Base-by-base conservation (phyloP, 1,140 invertebrate genomes). In the Pseudoatta argentina region DNA sequence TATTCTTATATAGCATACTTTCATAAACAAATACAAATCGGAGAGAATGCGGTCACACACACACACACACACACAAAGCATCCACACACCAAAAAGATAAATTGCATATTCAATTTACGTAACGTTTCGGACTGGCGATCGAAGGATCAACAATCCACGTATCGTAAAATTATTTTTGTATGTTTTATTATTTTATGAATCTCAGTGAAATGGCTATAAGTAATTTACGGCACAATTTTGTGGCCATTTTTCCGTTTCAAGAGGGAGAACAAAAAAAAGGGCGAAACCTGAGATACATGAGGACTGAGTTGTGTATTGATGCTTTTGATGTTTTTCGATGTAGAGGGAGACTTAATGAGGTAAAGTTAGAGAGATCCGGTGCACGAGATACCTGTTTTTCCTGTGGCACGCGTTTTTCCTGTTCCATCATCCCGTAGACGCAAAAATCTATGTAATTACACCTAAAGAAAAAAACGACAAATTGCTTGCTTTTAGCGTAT, bases 261-360 rank as follows among this genome's bases (percentile, higher is more conserved):
- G 7, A 66, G 18, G 16, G 24, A n/a, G 8, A 61, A 18, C 12
- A n/a, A 64, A 53, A 57, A 27, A 44, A 61, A 73, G 21, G n/a
- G 7, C 30, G 30, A 71, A 44, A 57, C 0, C n/a, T 24, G n/a
- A 66, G 76, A 24, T 67, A 66, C 51, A 30, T 44, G 78, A 71
- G 64, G 48, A 69, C 44, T 69, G 48, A 81, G 66, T 69, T 51
- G 64, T 21, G 51, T 39, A 55, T 44, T 57, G 34, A 71, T 55
- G 78, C 78, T 81, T 81, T 81, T 24, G 78, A 39, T 81, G 78
- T 81, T 81, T 81, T 81, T 51, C 59, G 39, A 81, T 44, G n/a
- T 71, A 81, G 51, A n/a, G 39, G 48, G 34, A 79, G 30, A 34
- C 30, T 69, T 44, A 81, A 63, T 8, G 34, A 81, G 30, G 64